phyloP scores from a whole-genome alignment of 2,888 invertebrate genomes.

The Blastobasis lacticolella region DNA sequence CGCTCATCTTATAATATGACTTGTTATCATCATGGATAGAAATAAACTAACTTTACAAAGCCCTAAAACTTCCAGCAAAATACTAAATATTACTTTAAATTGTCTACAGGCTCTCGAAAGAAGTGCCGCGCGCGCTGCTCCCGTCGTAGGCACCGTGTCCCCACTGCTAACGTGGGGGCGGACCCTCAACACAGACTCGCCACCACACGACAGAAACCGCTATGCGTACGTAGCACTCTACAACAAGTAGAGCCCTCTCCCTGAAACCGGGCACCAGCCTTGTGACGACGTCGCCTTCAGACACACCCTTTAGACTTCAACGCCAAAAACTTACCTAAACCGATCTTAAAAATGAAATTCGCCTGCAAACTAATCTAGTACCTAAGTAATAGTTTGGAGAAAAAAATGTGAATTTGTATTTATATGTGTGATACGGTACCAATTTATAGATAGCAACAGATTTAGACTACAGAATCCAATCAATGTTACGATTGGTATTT shows the following conservation, averaged over 20 bases:
- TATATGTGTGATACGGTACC: too few relatives aligned
- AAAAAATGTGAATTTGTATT: too few relatives aligned
- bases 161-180: constrained; percentile 66
- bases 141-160: constrained; percentile 67
- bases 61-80: too few relatives aligned
- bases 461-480: too few relatives aligned
- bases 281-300: not conserved
- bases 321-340: not conserved
- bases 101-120: constrained; percentile 48
- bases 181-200: constrained; percentile 62
- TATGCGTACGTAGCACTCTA: constrained; percentile 56
- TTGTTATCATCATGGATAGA: too few relatives aligned
- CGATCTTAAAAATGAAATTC: too few relatives aligned
- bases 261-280: not conserved
- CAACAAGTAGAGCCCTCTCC: constrained; percentile 21
- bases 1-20: too few relatives aligned
- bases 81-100: not conserved
- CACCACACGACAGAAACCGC: constrained; percentile 36
- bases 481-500: too few relatives aligned
- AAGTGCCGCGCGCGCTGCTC: constrained; percentile 63
- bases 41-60: too few relatives aligned
- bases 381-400: too few relatives aligned
- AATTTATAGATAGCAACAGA: too few relatives aligned
- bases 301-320: not conserved
- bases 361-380: too few relatives aligned